Percentiles rank a stretch among this genome's conserved stretches.
Evolutionary conservation across 2,888 invertebrate species (phyloP).

Genomic region (Sicus ferrugineus): DNA sequence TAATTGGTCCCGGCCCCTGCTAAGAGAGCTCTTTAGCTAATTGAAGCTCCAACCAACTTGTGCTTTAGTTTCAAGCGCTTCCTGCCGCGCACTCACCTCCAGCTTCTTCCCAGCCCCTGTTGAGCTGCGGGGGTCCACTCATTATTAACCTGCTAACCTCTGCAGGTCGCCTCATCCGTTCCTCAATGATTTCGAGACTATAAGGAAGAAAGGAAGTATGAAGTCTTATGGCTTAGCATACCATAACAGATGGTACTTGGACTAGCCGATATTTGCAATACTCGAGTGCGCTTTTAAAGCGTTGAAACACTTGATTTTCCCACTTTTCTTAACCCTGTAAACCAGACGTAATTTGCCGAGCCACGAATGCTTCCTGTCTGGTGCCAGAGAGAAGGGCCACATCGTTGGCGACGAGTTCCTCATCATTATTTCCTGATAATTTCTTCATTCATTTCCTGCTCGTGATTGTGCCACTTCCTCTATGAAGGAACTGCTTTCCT

Average conservation of each 20-base stretch:
- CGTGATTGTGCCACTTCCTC: conserved; percentile 60
- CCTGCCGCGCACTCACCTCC: conserved; percentile 6
- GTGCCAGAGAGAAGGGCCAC: not conserved
- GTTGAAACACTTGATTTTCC: too few species aligned
- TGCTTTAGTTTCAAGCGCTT: conserved; percentile 18
- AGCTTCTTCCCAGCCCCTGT: not conserved
- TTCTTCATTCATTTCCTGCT: conserved; percentile 59
- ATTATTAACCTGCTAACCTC: conserved; percentile 1
- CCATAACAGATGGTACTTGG: too few species aligned
- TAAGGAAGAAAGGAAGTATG: too few species aligned
- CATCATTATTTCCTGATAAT: conserved; percentile 41
- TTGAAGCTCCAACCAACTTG: conserved; percentile 20
- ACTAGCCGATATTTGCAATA: too few species aligned
- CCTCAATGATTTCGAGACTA: not conserved
- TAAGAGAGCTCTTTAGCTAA: conserved; percentile 27
- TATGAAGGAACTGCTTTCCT: conserved; percentile 19
- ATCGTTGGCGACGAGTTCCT: conserved; percentile 27
- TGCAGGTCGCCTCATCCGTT: not conserved
- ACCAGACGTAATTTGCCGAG: not conserved
- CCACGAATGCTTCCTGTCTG: conserved; percentile 37
- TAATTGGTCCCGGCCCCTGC: conserved; percentile 24
- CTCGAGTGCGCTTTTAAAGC: too few species aligned
- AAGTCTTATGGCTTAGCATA: too few species aligned
- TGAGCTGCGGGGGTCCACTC: conserved; percentile 14
- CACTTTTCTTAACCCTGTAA: not conserved